Base-by-base conservation (phyloP, 2,113 vertebrate species). In the Leuciscus idus region DNA sequence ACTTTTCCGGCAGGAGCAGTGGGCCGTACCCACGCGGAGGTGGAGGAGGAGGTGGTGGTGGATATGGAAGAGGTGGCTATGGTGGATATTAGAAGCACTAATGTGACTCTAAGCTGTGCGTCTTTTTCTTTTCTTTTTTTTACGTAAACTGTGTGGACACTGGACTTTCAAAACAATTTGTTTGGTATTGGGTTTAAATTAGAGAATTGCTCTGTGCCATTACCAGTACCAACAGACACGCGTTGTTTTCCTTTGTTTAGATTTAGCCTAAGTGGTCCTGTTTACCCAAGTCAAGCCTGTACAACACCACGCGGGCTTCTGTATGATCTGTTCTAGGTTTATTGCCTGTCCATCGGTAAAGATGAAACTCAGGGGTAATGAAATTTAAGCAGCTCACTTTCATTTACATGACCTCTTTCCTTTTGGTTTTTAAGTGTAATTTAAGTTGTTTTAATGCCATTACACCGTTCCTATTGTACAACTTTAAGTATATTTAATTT, bases 21-120 rank as follows among this genome's bases (percentile, higher is more conserved):
- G 94, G 93, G 91, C 95, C 95, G 92, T 96, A 95, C 76, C 95
- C 96, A 93, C 93, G 96, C 91, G 96, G 96, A 57, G 95, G 95
- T 59, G 95, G 95, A 30, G 95, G 95, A 1, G 94, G 83, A 0
- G 78, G 78, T 0, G 21, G 83, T 4, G 78, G 78, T 1, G 21
- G 66, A 30, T 88, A 85, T 26, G 86, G 87, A 23, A 68, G 90
- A 57, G 90, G 90, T 48, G 89, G 86, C 2, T 91, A 89, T 30
- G 86, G 89, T 12, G 87, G 84, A 15, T 91, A 89, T 84, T 91
- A 85, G 84, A 80, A 23, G 43, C 64, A 39, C 48, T 72, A 52
- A 57, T 43, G 81, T 66, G 81, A 83, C 81, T 70, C 62, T 81
- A 62, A 78, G 48, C 46, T 57, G 55, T 46, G 4, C 73, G 3